phyloP scores from a whole-genome alignment of 53 echinoderm and acorn worm species.

The Stichopus horrens region DNA sequence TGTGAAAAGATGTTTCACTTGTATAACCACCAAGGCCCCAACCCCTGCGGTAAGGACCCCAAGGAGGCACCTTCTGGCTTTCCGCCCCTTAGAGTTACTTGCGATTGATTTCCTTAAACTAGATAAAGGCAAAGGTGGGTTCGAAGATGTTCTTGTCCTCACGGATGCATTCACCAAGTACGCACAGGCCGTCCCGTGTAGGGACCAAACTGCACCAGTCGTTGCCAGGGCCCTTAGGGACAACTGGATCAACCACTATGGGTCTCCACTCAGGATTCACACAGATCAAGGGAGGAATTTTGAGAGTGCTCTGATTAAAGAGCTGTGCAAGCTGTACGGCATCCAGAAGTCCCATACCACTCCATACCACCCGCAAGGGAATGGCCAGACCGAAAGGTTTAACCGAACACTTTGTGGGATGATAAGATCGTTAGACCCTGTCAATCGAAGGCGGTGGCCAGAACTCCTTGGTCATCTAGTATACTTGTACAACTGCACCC shows the following conservation, averaged over 20 bases:
- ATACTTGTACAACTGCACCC: slow-evolving; percentile 59
- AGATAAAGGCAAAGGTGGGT: slow-evolving; percentile 45
- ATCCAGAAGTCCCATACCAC: slow-evolving; percentile 53
- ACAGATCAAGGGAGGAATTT: slow-evolving; percentile 57
- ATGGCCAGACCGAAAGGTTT: slow-evolving; percentile 62
- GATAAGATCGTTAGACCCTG: slow-evolving; percentile 55
- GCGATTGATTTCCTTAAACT: slow-evolving; percentile 63
- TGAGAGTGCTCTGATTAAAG: slow-evolving; percentile 26
- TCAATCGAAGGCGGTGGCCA: slow-evolving; percentile 54
- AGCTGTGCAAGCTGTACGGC: slow-evolving; percentile 43
- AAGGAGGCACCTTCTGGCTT: slow-evolving; percentile 52
- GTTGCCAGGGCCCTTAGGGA: slow-evolving; percentile 51
- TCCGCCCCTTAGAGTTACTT: slow-evolving; percentile 45
- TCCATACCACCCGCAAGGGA: slow-evolving; percentile 65
- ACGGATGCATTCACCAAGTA: slow-evolving; percentile 62
- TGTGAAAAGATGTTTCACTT: slow-evolving; percentile 49
- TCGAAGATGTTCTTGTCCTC: slow-evolving; percentile 58
- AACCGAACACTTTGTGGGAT: slow-evolving; percentile 55
- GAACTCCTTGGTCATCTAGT: slow-evolving; percentile 52
- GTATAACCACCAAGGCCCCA: slow-evolving; percentile 43
- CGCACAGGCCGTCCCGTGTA: slow-evolving; percentile 54
- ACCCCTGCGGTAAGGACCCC: slow-evolving; percentile 47
- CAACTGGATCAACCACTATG: slow-evolving; percentile 47
- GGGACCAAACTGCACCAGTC: slow-evolving; percentile 26
- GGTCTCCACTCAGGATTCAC: slow-evolving; percentile 44